These are phyloP conservation scores for Gobio gobio DNA, from an alignment of 2,113 vertebrate genomes.

Conservation along the genomic window DNA sequence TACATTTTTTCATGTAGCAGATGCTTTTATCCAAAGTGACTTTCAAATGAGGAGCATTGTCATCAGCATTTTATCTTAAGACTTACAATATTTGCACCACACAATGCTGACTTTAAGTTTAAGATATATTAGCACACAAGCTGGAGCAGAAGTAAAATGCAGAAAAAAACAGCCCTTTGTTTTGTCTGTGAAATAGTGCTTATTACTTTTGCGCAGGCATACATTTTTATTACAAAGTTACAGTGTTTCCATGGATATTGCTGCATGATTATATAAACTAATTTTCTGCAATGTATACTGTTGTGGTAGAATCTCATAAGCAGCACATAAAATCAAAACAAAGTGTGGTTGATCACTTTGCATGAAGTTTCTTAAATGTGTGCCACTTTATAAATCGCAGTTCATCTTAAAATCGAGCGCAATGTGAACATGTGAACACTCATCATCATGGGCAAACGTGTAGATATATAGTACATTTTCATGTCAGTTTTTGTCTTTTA, in stretches of 20 bases:
- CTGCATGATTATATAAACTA: not conserved
- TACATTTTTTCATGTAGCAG: not conserved
- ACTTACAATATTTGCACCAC: not conserved
- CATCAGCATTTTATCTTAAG: not conserved
- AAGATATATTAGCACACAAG: not conserved
- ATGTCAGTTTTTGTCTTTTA: too few relatives aligned
- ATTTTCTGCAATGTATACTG: not conserved
- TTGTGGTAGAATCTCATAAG: not conserved
- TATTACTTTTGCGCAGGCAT: not conserved
- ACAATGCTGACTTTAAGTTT: not conserved
- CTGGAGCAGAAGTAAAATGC: not conserved
- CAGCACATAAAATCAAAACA: too few relatives aligned
- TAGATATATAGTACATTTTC: too few relatives aligned
- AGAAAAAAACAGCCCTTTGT: not conserved
- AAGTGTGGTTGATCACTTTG: too few relatives aligned
- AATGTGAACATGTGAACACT: too few relatives aligned
- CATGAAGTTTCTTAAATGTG: too few relatives aligned
- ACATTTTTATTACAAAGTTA: not conserved
- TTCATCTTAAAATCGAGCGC: too few relatives aligned
- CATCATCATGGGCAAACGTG: too few relatives aligned
- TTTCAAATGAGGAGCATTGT: not conserved
- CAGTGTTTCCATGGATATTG: not conserved
- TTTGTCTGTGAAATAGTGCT: not conserved
- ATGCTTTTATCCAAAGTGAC: constrained; percentile 10
- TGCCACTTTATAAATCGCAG: too few relatives aligned